Conservation (phyloP, 2,797 vertebrate genomes). For the Orestias chungarensis region DNA sequence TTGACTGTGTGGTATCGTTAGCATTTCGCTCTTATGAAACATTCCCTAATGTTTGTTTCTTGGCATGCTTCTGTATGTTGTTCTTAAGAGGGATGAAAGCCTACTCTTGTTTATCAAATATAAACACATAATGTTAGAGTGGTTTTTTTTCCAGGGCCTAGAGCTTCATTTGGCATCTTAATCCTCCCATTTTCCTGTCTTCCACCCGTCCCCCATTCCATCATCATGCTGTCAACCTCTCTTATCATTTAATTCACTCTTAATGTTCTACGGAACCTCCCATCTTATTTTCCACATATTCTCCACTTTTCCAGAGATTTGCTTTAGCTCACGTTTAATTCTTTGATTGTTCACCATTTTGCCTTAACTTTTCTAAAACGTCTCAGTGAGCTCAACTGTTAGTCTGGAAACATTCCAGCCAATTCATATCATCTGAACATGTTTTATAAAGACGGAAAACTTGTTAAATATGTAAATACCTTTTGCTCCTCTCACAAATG, state of each 20-base stretch:
- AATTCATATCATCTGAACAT: constrained; percentile 8
- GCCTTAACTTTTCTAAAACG: constrained; percentile 19
- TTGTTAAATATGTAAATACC: constrained; percentile 42
- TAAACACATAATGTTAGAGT: constrained; percentile 17
- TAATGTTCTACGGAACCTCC: constrained; percentile 31
- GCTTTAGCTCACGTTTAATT: constrained; percentile 40
- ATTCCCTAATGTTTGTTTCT: constrained; percentile 2
- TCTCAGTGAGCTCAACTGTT: constrained; percentile 15
- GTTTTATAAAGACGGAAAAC: constrained; percentile 39
- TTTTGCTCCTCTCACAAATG: constrained; percentile 14
- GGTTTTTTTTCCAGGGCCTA: constrained; percentile 6
- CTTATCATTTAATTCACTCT: constrained; percentile 44
- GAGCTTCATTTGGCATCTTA: neutral
- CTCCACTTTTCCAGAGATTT: constrained; percentile 24
- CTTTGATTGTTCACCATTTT: constrained; percentile 34
- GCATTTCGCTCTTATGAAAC: constrained; percentile 8
- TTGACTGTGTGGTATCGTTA: constrained; percentile 8
- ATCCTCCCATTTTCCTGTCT: constrained; percentile 14
- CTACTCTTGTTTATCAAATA: neutral
- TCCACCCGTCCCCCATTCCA: constrained; percentile 36
- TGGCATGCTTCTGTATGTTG: neutral
- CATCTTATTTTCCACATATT: constrained; percentile 5
- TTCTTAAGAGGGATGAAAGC: constrained; percentile 4
- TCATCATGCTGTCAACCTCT: constrained; percentile 18
- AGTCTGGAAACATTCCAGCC: constrained; percentile 19